These are phyloP conservation scores for Mustela nigripes DNA, from an alignment of 2,113 vertebrate species.

Conservation along the genomic window DNA sequence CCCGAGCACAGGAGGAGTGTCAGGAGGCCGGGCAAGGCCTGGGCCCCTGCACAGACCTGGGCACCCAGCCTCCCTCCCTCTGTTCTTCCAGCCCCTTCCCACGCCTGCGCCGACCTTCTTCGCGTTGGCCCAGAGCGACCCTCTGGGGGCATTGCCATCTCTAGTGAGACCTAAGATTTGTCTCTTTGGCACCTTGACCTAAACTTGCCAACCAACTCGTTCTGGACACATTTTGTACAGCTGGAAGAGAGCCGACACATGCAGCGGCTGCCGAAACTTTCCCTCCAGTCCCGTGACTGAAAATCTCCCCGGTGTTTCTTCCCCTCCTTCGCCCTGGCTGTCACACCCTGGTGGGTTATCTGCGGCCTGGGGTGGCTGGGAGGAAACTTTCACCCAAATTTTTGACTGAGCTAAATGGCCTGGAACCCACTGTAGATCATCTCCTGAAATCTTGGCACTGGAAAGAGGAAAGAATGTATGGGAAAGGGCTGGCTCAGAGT, in stretches of 20 bases:
- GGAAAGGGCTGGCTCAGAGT: conserved; percentile 62
- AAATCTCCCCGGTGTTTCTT: background rate
- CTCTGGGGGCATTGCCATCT: background rate
- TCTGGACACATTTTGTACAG: background rate
- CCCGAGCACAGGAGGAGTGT: background rate
- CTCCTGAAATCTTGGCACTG: conserved; percentile 63
- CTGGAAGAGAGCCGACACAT: background rate
- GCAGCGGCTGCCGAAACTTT: background rate
- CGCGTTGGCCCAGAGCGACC: background rate
- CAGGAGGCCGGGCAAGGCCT: background rate
- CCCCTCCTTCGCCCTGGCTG: background rate
- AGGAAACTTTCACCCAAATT: conserved; percentile 61
- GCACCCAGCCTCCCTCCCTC: background rate
- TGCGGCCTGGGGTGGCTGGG: conserved; percentile 32
- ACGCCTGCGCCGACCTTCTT: background rate
- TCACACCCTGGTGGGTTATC: conserved; percentile 57
- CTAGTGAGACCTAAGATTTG: background rate
- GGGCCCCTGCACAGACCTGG: background rate
- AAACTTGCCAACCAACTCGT: conserved; percentile 49
- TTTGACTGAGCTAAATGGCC: conserved; percentile 61
- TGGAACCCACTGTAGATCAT: conserved; percentile 43
- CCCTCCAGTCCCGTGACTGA: background rate
- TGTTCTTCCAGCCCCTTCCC: background rate
- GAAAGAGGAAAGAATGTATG: conserved; percentile 70
- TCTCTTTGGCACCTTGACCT: background rate